Evolutionary conservation across 2,113 vertebrate species (phyloP).

Genomic region (Heterochromis multidens): DNA sequence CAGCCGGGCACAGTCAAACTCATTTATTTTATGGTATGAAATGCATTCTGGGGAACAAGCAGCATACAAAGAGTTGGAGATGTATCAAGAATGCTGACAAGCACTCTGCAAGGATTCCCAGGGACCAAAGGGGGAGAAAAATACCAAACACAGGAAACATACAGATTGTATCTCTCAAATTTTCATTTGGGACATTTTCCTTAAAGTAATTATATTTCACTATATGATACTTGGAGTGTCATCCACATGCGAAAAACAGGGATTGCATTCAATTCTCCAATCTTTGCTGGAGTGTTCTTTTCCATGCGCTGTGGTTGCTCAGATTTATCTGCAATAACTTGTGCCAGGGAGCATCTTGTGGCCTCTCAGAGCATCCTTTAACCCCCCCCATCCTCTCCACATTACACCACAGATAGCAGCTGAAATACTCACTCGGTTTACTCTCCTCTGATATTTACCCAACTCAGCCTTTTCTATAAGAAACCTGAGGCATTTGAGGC

Average conservation of each 20-base stretch:
- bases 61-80: conserved; percentile 33
- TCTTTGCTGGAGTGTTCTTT: conserved; percentile 11
- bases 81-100: conserved; percentile 48
- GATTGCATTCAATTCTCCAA: conserved; percentile 16
- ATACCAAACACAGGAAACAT: background rate
- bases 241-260: background rate
- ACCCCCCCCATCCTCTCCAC: background rate
- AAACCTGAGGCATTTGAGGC: background rate
- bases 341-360: background rate
- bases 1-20: background rate
- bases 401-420: conserved; percentile 18
- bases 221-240: background rate
- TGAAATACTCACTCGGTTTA: background rate
- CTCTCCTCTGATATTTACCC: background rate
- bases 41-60: conserved; percentile 20
- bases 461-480: background rate
- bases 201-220: conserved; percentile 40
- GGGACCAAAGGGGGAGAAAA: background rate
- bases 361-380: conserved; percentile 9
- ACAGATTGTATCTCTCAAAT: background rate
- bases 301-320: conserved; percentile 3
- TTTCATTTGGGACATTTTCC: background rate
- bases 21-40: conserved; percentile 48
- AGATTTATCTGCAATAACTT: conserved; percentile 55
- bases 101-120: conserved; percentile 20